These are phyloP conservation scores for Epizoanthus illoricatus DNA, from an alignment of 92 coral and sea anemone species.

Conservation along the genomic window DNA sequence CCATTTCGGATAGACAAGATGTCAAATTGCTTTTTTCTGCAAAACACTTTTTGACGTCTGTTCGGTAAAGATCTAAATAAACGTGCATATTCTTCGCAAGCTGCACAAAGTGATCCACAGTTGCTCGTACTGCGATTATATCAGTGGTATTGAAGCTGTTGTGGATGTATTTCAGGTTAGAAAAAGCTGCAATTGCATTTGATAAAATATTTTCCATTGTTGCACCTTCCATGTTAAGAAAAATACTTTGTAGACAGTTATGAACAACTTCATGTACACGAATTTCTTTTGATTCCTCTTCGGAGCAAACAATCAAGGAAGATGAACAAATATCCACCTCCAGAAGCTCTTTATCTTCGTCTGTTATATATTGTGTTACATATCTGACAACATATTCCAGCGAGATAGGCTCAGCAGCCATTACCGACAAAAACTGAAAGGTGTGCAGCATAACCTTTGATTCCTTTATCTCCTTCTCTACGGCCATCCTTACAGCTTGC, in stretches of 20 bases:
- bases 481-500: background rate
- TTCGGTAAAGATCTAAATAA: background rate
- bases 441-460: too few relatives aligned
- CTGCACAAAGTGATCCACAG: background rate
- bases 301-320: conserved; percentile 17
- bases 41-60: background rate
- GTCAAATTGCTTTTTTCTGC: background rate
- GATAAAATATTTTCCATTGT: background rate
- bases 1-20: background rate
- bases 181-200: background rate
- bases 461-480: background rate
- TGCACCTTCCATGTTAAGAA: background rate
- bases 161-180: background rate
- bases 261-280: conserved; percentile 25
- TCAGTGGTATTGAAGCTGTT: background rate
- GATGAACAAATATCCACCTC: background rate
- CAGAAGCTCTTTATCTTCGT: conserved; percentile 6
- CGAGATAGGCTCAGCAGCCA: too few relatives aligned
- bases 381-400: too few relatives aligned
- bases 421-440: too few relatives aligned
- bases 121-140: background rate
- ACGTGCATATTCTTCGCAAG: background rate
- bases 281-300: background rate
- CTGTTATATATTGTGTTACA: background rate
- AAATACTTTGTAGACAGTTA: background rate